These are phyloP conservation scores for Mnemiopsis leidyi DNA, from an alignment of 37 sponge, comb jelly and placozoan genomes.

Conservation along the genomic window DNA sequence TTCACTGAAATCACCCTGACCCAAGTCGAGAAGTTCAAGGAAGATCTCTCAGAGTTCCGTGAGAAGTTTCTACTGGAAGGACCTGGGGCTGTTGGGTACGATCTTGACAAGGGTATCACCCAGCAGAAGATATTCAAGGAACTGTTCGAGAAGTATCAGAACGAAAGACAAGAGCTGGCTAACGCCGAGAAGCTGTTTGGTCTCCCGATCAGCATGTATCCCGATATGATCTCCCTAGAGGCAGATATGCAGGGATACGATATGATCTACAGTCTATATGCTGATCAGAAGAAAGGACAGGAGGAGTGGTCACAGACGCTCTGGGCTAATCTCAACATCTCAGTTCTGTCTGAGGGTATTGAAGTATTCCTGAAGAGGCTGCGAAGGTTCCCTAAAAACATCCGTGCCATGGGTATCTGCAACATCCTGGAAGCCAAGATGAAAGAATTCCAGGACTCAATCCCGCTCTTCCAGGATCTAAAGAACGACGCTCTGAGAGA, in stretches of 20 bases:
- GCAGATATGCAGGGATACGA: slow-evolving; percentile 76
- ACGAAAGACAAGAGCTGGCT: slow-evolving; percentile 84
- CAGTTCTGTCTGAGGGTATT: slow-evolving; percentile 86
- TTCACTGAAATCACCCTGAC: slow-evolving; percentile 93
- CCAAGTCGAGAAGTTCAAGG: slow-evolving; percentile 80
- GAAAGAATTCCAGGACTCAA: slow-evolving; percentile 95
- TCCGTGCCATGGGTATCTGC: slow-evolving; percentile 85
- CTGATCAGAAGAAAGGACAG: slow-evolving; percentile 81
- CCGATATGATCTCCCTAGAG: slow-evolving; percentile 86
- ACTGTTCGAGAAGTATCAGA: slow-evolving; percentile 74
- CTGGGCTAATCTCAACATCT: slow-evolving; percentile 96
- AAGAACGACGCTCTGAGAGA: slow-evolving; percentile 97
- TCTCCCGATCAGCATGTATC: slow-evolving; percentile 87
- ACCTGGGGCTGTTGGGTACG: slow-evolving; percentile 85
- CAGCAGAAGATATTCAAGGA: slow-evolving; percentile 78
- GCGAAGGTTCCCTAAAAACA: slow-evolving; percentile 90
- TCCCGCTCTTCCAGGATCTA: slow-evolving; percentile 95
- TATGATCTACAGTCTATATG: slow-evolving; percentile 85
- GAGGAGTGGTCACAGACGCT: slow-evolving; percentile 97
- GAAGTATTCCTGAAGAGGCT: slow-evolving; percentile 84
- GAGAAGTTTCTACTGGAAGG: slow-evolving; percentile 83
- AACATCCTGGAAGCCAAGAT: slow-evolving; percentile 92
- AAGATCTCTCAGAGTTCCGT: slow-evolving; percentile 72
- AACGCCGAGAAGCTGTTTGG: slow-evolving; percentile 98
- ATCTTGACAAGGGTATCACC: slow-evolving; percentile 86